These are phyloP conservation scores for Platalea minor DNA, from an alignment of 2,797 vertebrate species.

Conservation along the genomic window DNA sequence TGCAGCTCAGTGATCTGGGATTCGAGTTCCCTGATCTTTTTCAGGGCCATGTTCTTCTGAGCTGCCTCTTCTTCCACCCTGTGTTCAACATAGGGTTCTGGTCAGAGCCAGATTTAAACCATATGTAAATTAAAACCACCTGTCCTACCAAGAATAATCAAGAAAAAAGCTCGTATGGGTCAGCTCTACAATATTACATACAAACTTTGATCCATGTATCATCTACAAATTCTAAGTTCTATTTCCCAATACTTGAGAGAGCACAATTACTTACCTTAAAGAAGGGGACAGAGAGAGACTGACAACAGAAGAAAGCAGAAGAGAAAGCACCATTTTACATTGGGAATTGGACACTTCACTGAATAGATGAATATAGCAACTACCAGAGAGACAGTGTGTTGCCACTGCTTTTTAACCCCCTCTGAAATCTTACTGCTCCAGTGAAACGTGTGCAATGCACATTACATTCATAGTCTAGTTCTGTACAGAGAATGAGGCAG, in stretches of 20 bases:
- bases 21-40: conserved; percentile 95
- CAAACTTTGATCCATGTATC: not conserved
- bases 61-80: conserved; percentile 96
- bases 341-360: not conserved
- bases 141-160: not conserved
- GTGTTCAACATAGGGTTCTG: conserved; percentile 5
- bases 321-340: conserved; percentile 15
- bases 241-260: not conserved
- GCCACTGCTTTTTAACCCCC: not conserved
- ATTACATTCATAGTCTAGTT: not conserved
- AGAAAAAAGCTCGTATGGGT: not conserved
- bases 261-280: not conserved
- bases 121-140: not conserved
- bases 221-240: not conserved
- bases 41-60: conserved; percentile 94
- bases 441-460: not conserved
- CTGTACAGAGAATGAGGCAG: not conserved
- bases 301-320: conserved; percentile 39
- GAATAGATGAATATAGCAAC: not conserved
- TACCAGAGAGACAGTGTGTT: not conserved
- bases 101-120: not conserved
- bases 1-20: conserved; percentile 94
- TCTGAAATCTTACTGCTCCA: not conserved
- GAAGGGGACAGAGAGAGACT: conserved; percentile 2
- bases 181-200: not conserved